These are phyloP conservation scores for Parthenolecanium corni DNA, from an alignment of 2,888 invertebrate species.

Conservation along the genomic window DNA sequence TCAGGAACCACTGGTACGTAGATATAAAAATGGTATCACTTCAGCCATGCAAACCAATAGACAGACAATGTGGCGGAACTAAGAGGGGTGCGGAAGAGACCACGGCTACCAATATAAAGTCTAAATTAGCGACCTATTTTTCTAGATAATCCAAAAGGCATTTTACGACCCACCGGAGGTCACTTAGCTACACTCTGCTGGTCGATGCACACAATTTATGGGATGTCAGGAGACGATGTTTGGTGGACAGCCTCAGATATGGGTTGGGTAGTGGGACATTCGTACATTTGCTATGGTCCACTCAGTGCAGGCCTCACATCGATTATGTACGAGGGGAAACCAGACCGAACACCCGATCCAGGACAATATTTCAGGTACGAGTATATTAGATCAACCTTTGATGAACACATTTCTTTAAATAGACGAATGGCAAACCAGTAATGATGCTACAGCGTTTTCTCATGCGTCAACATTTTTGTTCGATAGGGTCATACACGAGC, in stretches of 20 bases:
- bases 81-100: too few species aligned
- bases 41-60: not conserved
- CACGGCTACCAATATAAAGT: too few species aligned
- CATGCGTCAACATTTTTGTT: not conserved
- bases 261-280: slow-evolving; percentile 91
- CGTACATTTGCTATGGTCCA: slow-evolving; percentile 88
- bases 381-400: too few species aligned
- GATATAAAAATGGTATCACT: not conserved
- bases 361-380: slow-evolving; percentile 81
- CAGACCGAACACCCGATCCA: slow-evolving; percentile 85
- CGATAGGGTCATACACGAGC: slow-evolving; percentile 69
- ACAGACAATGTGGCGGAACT: too few species aligned
- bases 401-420: too few species aligned
- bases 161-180: slow-evolving; percentile 76
- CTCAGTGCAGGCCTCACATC: slow-evolving; percentile 68
- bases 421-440: too few species aligned
- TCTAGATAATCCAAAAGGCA: slow-evolving; percentile 58
- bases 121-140: too few species aligned
- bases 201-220: slow-evolving; percentile 73
- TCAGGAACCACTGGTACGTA: slow-evolving; percentile 66
- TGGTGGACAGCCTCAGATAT: slow-evolving; percentile 88
- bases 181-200: slow-evolving; percentile 77
- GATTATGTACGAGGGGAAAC: slow-evolving; percentile 83
- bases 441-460: too few species aligned
- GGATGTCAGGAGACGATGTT: slow-evolving; percentile 59